Conservation (phyloP, 2,888 invertebrate genomes). For the Ectemnius lituratus region DNA sequence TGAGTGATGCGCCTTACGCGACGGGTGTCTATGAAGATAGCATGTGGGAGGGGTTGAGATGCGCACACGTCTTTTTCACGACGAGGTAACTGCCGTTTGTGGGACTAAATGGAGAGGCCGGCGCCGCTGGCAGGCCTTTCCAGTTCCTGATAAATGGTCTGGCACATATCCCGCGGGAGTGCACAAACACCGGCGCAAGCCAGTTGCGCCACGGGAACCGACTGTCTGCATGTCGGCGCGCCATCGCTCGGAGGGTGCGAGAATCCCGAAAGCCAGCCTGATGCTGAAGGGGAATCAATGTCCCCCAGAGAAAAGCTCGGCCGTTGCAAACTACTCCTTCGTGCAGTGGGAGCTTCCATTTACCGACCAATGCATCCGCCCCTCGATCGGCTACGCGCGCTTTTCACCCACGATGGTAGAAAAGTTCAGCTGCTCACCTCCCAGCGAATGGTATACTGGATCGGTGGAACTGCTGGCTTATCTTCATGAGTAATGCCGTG, state of each 20-base stretch:
- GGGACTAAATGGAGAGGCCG: conserved; percentile 7
- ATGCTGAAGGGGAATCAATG: conserved; percentile 46
- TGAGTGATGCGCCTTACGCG: not conserved
- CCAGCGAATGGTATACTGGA: no score
- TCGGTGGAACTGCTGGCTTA: no score
- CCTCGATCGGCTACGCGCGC: conserved; percentile 1
- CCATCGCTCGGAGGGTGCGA: conserved; percentile 51
- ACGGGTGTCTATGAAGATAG: not conserved
- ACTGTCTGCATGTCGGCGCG: conserved; percentile 35
- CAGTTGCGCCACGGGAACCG: conserved; percentile 21
- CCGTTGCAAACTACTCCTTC: conserved; percentile 18
- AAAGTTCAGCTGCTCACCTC: not conserved
- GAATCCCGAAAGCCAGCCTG: conserved; percentile 39
- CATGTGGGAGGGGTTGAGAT: conserved; percentile 3
- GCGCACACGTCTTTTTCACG: conserved; percentile 2
- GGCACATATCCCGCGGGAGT: conserved; percentile 14
- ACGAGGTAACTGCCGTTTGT: conserved; percentile 1
- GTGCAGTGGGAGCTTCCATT: conserved; percentile 22
- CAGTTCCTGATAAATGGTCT: conserved; percentile 23
- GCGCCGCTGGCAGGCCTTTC: conserved; percentile 15
- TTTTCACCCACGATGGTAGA: conserved; percentile 10
- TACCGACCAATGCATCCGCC: conserved; percentile 50
- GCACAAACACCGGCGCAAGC: conserved; percentile 8
- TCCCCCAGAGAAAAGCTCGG: conserved; percentile 47
- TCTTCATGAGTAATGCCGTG: no score